Evolutionary conservation across 1,140 invertebrate genomes (phyloP).

Genomic region (Eupeodes corollae): DNA sequence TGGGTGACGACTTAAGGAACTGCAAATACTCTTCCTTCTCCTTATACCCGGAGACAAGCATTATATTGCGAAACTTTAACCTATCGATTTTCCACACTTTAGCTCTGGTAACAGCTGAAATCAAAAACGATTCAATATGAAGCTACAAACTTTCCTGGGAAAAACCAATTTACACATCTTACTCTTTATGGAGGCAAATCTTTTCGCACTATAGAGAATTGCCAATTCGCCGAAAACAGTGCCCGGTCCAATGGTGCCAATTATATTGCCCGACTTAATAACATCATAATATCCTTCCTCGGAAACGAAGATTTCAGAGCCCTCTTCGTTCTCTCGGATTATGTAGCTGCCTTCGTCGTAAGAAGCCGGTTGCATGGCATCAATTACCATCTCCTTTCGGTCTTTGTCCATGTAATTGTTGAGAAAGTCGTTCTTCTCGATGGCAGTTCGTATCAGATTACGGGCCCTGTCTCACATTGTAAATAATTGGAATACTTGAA

Average conservation of each 20-base stretch:
- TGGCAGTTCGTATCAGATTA: conserved; percentile 43
- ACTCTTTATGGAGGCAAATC: conserved; percentile 75
- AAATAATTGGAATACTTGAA: background rate
- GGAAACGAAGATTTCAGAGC: conserved; percentile 69
- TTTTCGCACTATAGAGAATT: conserved; percentile 83
- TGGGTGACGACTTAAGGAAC: conserved; percentile 75
- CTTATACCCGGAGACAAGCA: conserved; percentile 68
- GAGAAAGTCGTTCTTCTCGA: conserved; percentile 85
- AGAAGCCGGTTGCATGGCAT: conserved; percentile 79
- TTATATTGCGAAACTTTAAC: conserved; percentile 76
- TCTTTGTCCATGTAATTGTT: conserved; percentile 76
- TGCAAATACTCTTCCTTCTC: conserved; percentile 71
- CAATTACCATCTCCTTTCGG: conserved; percentile 72
- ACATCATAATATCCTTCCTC: conserved; percentile 78
- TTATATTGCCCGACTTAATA: conserved; percentile 62
- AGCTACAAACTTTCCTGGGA: background rate
- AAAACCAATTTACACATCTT: conserved; percentile 16
- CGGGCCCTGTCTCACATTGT: conserved; percentile 38
- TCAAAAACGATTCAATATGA: background rate
- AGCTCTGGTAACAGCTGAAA: conserved; percentile 63
- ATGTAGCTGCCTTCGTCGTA: conserved; percentile 64
- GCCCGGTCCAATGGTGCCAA: conserved; percentile 69
- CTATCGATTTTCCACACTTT: conserved; percentile 82
- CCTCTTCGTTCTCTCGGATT: conserved; percentile 76
- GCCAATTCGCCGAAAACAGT: conserved; percentile 90